Evolutionary conservation across 2,888 invertebrate genomes (phyloP), one percentile per base, ranked within the genome.

Genomic region (Andrena chrysosceles): DNA sequence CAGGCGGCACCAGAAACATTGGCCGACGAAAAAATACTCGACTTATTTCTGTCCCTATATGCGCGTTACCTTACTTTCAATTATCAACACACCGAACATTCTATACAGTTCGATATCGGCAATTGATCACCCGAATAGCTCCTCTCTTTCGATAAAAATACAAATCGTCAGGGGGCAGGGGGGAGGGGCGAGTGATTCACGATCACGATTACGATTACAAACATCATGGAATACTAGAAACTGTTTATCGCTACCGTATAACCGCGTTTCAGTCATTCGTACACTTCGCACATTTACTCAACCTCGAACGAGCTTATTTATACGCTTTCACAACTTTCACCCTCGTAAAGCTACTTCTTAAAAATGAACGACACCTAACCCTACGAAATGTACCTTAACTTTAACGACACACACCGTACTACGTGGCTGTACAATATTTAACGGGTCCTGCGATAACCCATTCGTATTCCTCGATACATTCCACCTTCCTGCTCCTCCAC

Each of bases 221-320:
- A 92, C 90, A 93, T 88, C 88, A 88, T 90, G 90, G 91, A 93
- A 93, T 93, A 92, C 90, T 91, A 92, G 91, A 92, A 90, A 87
- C 87, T 87, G 87, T 85, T 85, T 81, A 80, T 69, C 77, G 67
- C 83, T 87, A 85, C 70, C 62, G 52, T 63, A 71, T 73, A 80
- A 66, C 73, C 54, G 60, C 56, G 67, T 48, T 26, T 35, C 56
- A 31, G 74, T 77, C 31, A 31, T 42, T 48, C 56, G 31, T 74
- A n/a, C 35, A n/a, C 66, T 52, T 67, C 31, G 23, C 52, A 23
- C 67, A 52, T 60, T 56, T 16, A 16, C 42, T 33, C 63, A 20
- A 10, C 16, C 33, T 31, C 42, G 42, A 62, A 26, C 69, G 31
- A 73, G 52, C 13, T 70, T 33, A 29, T 42, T 68, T 13, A 48